Base-by-base conservation (phyloP, 2,113 vertebrate genomes). In the Psilopogon haemacephalus region DNA sequence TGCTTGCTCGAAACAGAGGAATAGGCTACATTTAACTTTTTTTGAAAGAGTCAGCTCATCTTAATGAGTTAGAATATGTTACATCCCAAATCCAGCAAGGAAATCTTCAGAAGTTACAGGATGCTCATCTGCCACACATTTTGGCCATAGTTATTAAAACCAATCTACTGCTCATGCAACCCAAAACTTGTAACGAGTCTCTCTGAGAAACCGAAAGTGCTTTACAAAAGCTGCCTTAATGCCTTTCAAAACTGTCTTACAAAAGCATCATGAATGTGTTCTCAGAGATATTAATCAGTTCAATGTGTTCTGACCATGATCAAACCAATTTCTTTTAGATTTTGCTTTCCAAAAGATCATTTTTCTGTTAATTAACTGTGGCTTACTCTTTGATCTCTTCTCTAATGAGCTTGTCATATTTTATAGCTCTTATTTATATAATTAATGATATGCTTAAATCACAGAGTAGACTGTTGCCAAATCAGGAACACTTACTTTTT, bases 401-500 rank as follows among this genome's bases (percentile, higher is more conserved):
- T 6, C 13, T 8, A 59, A 37, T 30, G 28, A 46, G 17, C 58
- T 33, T 84, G 13, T 20, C 27, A 8, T n/a, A 70, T 46, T 54
- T 62, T 71, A 76, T 17, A 77, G 16, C 30, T 42, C 19, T 59
- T 48, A 23, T 14, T 82, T 70, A 28, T 44, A 19, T 15, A 71
- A 7, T 60, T 48, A 50, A 48, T 21, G 11, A 46, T 27, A 40
- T 4, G 24, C n/a, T 71, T 64, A 77, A 92, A 40, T 59, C 4
- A 63, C 44, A 9, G 59, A 52, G 64, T 8, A 64, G 30, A 56
- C n/a, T 13, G 5, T 3, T 35, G 54, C 8, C 46, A 46, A 55
- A 72, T 81, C 40, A 18, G 6, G 10, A 84, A 37, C 38, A 95
- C 98, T 98, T 97, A 99, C 99, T 98, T 99, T 96, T 98, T 99